Conservation (phyloP, 2,888 invertebrate species). For the Chymomyza procnemis region DNA sequence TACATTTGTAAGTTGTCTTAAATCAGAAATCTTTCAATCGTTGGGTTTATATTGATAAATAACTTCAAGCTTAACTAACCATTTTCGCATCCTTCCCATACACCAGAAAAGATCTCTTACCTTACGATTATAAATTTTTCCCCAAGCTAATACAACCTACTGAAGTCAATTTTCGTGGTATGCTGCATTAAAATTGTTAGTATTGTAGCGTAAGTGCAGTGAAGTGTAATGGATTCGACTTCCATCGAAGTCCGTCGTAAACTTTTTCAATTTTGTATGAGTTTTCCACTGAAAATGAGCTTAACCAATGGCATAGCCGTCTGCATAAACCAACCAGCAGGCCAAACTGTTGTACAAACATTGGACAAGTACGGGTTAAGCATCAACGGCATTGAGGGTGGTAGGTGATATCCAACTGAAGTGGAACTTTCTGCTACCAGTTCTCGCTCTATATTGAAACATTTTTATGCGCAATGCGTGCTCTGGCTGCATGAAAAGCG, state of each 20-base stretch:
- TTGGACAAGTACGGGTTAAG: constrained; percentile 51
- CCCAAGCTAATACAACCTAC: too few relatives aligned
- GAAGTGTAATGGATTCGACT: constrained; percentile 23
- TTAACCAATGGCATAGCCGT: constrained; percentile 18
- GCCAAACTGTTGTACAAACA: neutral
- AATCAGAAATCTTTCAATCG: too few relatives aligned
- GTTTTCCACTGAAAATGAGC: constrained; percentile 35
- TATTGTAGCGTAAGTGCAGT: neutral
- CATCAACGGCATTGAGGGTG: neutral
- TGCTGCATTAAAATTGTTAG: constrained; percentile 25
- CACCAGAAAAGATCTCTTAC: too few relatives aligned
- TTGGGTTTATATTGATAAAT: too few relatives aligned
- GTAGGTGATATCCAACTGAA: constrained; percentile 18
- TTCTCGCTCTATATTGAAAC: constrained; percentile 47
- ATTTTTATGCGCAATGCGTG: constrained; percentile 69
- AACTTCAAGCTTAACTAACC: too few relatives aligned
- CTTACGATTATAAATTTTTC: too few relatives aligned
- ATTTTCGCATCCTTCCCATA: too few relatives aligned
- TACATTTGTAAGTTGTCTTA: too few relatives aligned
- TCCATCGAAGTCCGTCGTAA: constrained; percentile 21
- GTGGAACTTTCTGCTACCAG: constrained; percentile 53
- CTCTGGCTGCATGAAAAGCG: constrained; percentile 61
- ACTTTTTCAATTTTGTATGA: constrained; percentile 67
- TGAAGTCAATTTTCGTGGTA: constrained; percentile 2
- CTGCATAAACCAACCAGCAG: neutral